Evolutionary conservation across 2,797 vertebrate species (phyloP), one percentile per base, ranked within the genome.

Genomic region (Neolamprologus multifasciatus): DNA sequence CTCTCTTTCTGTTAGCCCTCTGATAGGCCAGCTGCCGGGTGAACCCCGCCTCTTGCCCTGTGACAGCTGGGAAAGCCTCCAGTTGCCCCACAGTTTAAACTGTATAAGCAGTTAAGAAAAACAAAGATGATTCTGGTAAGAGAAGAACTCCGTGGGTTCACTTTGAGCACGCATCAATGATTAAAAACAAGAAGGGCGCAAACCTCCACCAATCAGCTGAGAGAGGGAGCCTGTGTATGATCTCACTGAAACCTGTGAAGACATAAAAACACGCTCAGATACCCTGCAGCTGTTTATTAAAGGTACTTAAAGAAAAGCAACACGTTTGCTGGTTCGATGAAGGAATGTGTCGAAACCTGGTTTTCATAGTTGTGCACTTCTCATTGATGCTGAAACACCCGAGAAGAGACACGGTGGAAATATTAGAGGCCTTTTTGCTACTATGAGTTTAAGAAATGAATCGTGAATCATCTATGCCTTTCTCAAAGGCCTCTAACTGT

Each of bases 141-240:
- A n/a, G n/a, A 21, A 67, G 0, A 40, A 67, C 36, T 40, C 10
- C 0, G 12, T 40, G 62, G 11, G 7, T 38, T 67, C 11, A 67
- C 33, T 38, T 21, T 40, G 33, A 67, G 33, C 59, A n/a, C 0
- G 1, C 1, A n/a, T n/a, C 19, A 36, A 0, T 64, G 7, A 64
- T 36, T 64, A 64, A 64, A 36, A 64, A 64, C 31, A 64, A n/a
- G 31, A 64, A n/a, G 7, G 6, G 4, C 0, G 31, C 17, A n/a
- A 36, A 64, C 59, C 59, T 62, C 59, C 59, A 36, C 31, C 59
- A 64, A 64, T n/a, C 59, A 36, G 59, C 31, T 64, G 31, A 69
- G 19, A 38, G 36, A 40, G 8, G 10, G 36, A 69, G n/a, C 11
- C 59, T 3, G 12, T n/a, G 14, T 40, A 4, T 23, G 36, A 69